These are phyloP conservation scores for Chelonus insularis DNA, from an alignment of 1,140 invertebrate genomes.

Conservation along the genomic window DNA sequence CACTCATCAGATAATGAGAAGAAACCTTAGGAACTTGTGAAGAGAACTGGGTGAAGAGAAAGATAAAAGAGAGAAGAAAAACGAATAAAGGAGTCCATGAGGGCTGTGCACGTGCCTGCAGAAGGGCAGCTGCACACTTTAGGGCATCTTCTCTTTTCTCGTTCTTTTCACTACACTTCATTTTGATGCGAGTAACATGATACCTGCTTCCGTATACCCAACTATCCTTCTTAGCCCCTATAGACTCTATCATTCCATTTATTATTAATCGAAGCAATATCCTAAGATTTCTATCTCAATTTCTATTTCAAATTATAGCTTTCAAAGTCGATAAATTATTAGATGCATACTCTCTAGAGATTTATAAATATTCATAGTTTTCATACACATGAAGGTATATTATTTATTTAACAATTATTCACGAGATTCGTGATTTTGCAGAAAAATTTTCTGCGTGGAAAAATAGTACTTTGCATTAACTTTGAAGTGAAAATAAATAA, in stretches of 20 bases:
- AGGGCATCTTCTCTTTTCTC: conserved; percentile 21
- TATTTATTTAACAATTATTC: no score
- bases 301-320: no score
- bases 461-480: no score
- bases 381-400: no score
- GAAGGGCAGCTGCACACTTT: conserved; percentile 32
- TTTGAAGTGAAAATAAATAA: no score
- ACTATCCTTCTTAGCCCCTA: conserved; percentile 31
- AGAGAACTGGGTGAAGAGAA: conserved; percentile 1
- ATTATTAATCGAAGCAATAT: neutral
- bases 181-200: conserved; percentile 39
- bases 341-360: no score
- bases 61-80: neutral
- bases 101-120: conserved; percentile 25
- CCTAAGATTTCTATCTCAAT: no score
- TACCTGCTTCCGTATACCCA: conserved; percentile 42
- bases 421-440: no score
- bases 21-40: conserved; percentile 11
- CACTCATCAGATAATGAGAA: conserved; percentile 19
- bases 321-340: no score
- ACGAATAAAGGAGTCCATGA: conserved; percentile 4
- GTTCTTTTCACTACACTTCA: conserved; percentile 21
- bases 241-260: conserved; percentile 19
- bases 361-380: no score
- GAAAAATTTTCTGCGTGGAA: no score